Evolutionary conservation across 2,888 invertebrate species (phyloP).

Genomic region (Apamea anceps): DNA sequence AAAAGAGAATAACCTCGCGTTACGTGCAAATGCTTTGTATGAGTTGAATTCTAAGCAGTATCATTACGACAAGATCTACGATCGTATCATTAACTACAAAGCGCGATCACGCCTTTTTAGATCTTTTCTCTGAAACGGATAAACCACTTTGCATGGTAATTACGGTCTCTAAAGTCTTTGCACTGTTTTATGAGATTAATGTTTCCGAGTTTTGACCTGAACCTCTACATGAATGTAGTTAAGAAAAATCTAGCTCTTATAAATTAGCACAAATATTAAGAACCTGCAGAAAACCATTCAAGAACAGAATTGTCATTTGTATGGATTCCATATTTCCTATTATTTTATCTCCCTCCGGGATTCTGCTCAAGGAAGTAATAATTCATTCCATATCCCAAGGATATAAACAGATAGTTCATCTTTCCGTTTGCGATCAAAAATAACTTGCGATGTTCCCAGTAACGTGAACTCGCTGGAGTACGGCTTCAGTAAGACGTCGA

Average conservation of each 20-base stretch:
- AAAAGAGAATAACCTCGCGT: slow-evolving; percentile 1
- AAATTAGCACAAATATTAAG: background rate
- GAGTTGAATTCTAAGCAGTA: slow-evolving; percentile 46
- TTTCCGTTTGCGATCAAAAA: slow-evolving; percentile 59
- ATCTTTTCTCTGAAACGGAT: slow-evolving; percentile 50
- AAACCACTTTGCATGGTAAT: slow-evolving; percentile 51
- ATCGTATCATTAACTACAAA: slow-evolving; percentile 51
- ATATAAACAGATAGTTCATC: slow-evolving; percentile 59
- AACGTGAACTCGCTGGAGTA: slow-evolving; percentile 44
- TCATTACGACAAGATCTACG: slow-evolving; percentile 41
- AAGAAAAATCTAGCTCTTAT: background rate
- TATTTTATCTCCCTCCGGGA: slow-evolving; percentile 17
- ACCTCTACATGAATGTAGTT: background rate
- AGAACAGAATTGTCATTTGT: slow-evolving; percentile 28
- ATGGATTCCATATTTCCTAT: slow-evolving; percentile 7
- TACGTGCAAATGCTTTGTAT: slow-evolving; percentile 34
- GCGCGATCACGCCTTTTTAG: slow-evolving; percentile 48
- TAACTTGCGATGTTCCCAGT: slow-evolving; percentile 51
- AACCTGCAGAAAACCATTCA: background rate
- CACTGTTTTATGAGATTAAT: slow-evolving; percentile 22
- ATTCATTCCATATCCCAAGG: slow-evolving; percentile 47
- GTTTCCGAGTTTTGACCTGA: background rate
- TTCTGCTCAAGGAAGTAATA: slow-evolving; percentile 49
- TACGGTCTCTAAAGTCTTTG: slow-evolving; percentile 30
- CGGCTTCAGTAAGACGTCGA: slow-evolving; percentile 19